These are phyloP conservation scores for Tetheella fluctuosa DNA, from an alignment of 2,888 invertebrate species.

Conservation along the genomic window DNA sequence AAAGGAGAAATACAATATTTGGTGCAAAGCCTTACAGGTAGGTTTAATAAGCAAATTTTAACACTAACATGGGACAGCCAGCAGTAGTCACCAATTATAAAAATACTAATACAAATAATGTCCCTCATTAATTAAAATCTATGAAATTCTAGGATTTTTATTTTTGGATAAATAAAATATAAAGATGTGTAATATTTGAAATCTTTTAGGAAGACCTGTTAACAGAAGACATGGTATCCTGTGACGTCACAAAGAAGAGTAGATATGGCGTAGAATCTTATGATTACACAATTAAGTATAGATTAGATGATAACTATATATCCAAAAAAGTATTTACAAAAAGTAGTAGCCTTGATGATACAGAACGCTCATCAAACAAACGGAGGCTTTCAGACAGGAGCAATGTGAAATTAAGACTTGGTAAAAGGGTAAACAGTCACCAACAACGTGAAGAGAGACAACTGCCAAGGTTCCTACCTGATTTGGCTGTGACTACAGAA, in stretches of 20 bases:
- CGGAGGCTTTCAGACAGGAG: slow-evolving; percentile 84
- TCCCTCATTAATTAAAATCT: too few relatives aligned
- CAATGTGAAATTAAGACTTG: slow-evolving; percentile 83
- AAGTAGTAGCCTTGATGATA: slow-evolving; percentile 46
- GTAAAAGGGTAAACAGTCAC: slow-evolving; percentile 74
- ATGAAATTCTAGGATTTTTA: too few relatives aligned
- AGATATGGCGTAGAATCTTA: slow-evolving; percentile 91
- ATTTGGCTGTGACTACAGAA: slow-evolving; percentile 80
- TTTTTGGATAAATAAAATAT: too few relatives aligned
- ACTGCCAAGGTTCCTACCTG: slow-evolving; percentile 82
- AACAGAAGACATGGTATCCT: slow-evolving; percentile 90
- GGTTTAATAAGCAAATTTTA: too few relatives aligned
- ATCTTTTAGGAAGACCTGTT: slow-evolving; percentile 89
- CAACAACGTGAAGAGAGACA: slow-evolving; percentile 80
- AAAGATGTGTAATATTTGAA: too few relatives aligned
- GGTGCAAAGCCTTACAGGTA: slow-evolving; percentile 86
- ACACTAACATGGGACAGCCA: too few relatives aligned
- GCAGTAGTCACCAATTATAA: too few relatives aligned
- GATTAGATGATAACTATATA: slow-evolving; percentile 81
- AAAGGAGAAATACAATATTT: slow-evolving; percentile 90
- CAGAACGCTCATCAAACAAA: slow-evolving; percentile 76
- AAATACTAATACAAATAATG: too few relatives aligned
- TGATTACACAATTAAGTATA: slow-evolving; percentile 87
- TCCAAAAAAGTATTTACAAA: slow-evolving; percentile 67
- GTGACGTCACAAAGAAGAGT: slow-evolving; percentile 88